phyloP scores from a whole-genome alignment of 2,888 invertebrate species.

The Thelaira solivaga region DNA sequence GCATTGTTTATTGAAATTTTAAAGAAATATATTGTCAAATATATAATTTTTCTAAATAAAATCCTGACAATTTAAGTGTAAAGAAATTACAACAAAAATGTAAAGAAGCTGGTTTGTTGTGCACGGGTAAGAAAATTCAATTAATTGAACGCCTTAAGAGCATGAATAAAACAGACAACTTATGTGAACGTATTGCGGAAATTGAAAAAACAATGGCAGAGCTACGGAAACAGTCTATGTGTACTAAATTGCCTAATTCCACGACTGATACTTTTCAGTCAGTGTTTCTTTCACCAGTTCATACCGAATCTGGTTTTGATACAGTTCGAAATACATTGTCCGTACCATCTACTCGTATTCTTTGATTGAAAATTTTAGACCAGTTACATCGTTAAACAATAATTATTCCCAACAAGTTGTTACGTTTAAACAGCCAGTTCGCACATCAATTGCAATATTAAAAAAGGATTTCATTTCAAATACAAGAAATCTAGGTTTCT shows the following conservation, averaged over 20 bases:
- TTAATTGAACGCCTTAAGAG: slow-evolving; percentile 24
- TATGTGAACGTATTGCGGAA: not conserved
- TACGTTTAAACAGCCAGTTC: not conserved
- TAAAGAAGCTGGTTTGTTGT: slow-evolving; percentile 5
- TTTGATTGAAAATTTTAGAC: not conserved
- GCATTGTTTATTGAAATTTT: too few species aligned
- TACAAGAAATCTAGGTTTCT: not conserved
- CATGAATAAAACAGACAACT: not conserved
- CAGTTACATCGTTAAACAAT: not conserved
- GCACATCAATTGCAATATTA: not conserved
- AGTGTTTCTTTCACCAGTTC: not conserved
- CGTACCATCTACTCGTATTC: not conserved
- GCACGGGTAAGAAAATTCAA: not conserved
- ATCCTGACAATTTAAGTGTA: slow-evolving; percentile 18
- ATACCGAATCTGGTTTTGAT: not conserved
- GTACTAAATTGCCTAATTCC: too few species aligned
- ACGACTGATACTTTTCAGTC: too few species aligned
- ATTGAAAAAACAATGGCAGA: not conserved
- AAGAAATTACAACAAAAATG: slow-evolving; percentile 15
- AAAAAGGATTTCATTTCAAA: not conserved
- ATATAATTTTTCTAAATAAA: too few species aligned
- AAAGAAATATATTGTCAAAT: too few species aligned
- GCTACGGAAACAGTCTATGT: not conserved
- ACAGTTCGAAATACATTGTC: too few species aligned
- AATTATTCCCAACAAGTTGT: not conserved